phyloP scores from a whole-genome alignment of 2,888 invertebrate species.

The Dysmachus trigonus region DNA sequence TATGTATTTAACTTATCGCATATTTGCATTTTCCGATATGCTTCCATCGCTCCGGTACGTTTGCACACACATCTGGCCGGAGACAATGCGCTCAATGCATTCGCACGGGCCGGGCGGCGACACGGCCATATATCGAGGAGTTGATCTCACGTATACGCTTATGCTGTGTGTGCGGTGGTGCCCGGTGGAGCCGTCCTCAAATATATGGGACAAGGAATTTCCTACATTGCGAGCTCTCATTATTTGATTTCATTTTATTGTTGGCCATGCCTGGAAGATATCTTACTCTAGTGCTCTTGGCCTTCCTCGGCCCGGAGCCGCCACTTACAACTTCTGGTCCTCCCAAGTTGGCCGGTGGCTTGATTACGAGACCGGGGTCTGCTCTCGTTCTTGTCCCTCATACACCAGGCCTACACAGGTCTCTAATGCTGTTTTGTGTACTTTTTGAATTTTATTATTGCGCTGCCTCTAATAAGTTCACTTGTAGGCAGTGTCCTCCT shows the following conservation, averaged over 20 bases:
- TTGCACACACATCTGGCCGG: not conserved
- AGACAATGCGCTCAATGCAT: not conserved
- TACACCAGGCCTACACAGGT: slow-evolving; percentile 1
- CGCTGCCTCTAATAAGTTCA: slow-evolving; percentile 36
- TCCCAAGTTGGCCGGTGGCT: not conserved
- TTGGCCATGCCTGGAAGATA: slow-evolving; percentile 21
- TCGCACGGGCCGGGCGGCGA: no score
- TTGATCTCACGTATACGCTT: not conserved
- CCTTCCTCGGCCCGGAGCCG: not conserved
- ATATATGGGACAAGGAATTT: slow-evolving; percentile 43
- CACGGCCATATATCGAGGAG: not conserved
- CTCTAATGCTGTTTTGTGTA: slow-evolving; percentile 35
- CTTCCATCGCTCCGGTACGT: not conserved
- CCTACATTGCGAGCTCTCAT: slow-evolving; percentile 35
- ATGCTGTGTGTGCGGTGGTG: not conserved
- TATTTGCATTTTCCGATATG: slow-evolving; percentile 17
- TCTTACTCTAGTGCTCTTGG: not conserved
- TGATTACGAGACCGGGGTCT: slow-evolving; percentile 1
- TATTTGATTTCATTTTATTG: slow-evolving; percentile 39
- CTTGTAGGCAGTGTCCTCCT: slow-evolving; percentile 33
- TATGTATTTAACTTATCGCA: not conserved
- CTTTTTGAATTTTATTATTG: slow-evolving; percentile 40
- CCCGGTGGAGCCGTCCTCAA: slow-evolving; percentile 3
- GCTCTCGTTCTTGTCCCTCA: slow-evolving; percentile 18
- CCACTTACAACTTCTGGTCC: slow-evolving; percentile 11